phyloP scores from a whole-genome alignment of 2,797 vertebrate species.

The Poeciliopsis presidionis region DNA sequence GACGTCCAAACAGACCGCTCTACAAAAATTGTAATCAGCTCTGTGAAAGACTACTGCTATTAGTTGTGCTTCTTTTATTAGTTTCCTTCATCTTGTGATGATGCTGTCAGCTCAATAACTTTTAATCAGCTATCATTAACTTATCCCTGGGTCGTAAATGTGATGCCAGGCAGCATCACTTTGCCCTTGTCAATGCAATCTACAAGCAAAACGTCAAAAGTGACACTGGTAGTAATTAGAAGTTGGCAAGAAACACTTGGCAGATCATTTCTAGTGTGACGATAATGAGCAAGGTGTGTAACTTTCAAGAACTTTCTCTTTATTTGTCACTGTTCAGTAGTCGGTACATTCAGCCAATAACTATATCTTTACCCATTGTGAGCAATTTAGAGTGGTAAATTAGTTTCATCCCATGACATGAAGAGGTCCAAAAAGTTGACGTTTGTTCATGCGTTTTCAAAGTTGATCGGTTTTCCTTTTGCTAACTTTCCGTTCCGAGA shows the following conservation, averaged over 20 bases:
- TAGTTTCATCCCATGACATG: neutral
- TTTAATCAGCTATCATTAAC: neutral
- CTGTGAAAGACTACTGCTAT: neutral
- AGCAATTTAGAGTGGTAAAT: neutral
- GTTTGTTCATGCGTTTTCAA: neutral
- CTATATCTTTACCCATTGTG: neutral
- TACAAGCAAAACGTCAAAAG: neutral
- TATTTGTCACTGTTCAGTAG: neutral
- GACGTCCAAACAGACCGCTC: neutral
- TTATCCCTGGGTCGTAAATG: neutral
- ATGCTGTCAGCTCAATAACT: neutral
- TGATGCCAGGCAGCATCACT: neutral
- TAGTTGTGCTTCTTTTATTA: neutral
- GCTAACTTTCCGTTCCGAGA: neutral
- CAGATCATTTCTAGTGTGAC: neutral
- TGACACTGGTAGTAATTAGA: neutral
- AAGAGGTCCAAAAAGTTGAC: neutral
- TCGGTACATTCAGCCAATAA: neutral
- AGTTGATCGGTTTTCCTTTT: neutral
- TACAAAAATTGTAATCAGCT: neutral
- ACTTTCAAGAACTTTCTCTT: neutral
- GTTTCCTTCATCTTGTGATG: neutral
- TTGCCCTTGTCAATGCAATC: neutral
- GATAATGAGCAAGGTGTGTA: neutral
- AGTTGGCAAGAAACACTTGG: neutral